Base-by-base conservation (phyloP, 1,140 invertebrate genomes). In the Drosophila trapezifrons region DNA sequence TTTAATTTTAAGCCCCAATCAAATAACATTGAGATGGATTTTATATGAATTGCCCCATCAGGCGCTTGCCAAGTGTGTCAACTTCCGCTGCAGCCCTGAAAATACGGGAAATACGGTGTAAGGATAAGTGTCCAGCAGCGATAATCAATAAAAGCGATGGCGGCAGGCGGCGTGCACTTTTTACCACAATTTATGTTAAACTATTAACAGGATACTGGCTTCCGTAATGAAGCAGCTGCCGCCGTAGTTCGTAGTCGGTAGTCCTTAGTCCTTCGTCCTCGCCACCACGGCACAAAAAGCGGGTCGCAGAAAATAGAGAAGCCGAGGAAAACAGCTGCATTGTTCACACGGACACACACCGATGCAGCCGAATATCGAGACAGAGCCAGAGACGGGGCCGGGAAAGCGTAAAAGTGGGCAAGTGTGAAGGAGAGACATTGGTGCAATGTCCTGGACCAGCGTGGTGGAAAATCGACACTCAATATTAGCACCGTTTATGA, bases 161-260 rank as follows among this genome's bases (percentile, higher is more conserved):
- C 65, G 70, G 64, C 81, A 49, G 65, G 43, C 69, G 62, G 52
- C 46, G 69, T 62, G 78, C 83, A 86, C 71, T 82, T 67, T 78
- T 81, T 86, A 76, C 83, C 82, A 87, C 83, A 86, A 78, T 86
- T 86, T 87, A 82, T 86, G 82, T 87, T 86, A 78, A 87, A 87
- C 83, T 86, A 86, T 86, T 86, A 86, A 86, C 78, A 86, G 82
- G 82, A 86, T 79, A 72, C 71, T 76, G 65, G 78, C 75, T 78
- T 86, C 82, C 82, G 78, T 78, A 86, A 86, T 86, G 75, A 86
- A 86, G 66, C 82, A 78, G 78, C 82, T 70, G 80, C 76, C 55
- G 76, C 67, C 66, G 56, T 22, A 32, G 75, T 59, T 55, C 18
- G 40, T 43, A 43, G 18, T 40, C 65, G 25, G 2, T 12, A 42